Percentiles rank a stretch among this genome's conserved stretches.
phyloP scores from a whole-genome alignment of 2,888 invertebrate genomes.

The Drosophila anomelani region DNA sequence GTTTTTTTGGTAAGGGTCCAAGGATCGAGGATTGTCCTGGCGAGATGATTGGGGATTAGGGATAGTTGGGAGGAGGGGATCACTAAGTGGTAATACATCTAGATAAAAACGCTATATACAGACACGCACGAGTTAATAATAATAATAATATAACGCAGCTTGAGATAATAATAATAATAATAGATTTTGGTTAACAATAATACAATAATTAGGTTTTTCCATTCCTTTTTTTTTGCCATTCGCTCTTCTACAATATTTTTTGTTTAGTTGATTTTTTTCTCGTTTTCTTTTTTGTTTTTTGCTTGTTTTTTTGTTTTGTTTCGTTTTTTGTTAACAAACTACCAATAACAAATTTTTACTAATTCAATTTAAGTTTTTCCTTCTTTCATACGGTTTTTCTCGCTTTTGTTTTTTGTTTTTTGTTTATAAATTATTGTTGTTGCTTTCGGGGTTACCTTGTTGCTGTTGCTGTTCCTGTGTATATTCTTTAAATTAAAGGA shows the following conservation, averaged over 20 bases:
- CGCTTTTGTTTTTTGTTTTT: slow-evolving; percentile 18
- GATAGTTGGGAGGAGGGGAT: slow-evolving; percentile 29
- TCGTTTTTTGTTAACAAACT: slow-evolving; percentile 73
- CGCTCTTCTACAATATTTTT: slow-evolving; percentile 52
- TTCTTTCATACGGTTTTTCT: slow-evolving; percentile 37
- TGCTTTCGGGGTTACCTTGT: slow-evolving; percentile 72
- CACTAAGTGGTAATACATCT: slow-evolving; percentile 78
- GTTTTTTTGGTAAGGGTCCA: slow-evolving; percentile 12
- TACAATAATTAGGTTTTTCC: slow-evolving; percentile 75
- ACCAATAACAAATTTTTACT: slow-evolving; percentile 80
- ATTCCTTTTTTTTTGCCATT: slow-evolving; percentile 35
- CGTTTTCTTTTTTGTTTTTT: slow-evolving; percentile 33
- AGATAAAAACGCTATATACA: slow-evolving; percentile 80
- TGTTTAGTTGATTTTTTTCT: slow-evolving; percentile 33
- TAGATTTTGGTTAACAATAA: slow-evolving; percentile 80
- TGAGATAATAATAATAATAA: slow-evolving; percentile 65
- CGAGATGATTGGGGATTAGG: not conserved
- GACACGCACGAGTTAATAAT: slow-evolving; percentile 75
- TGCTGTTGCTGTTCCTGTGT: slow-evolving; percentile 59
- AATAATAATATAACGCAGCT: slow-evolving; percentile 79
- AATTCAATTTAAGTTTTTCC: slow-evolving; percentile 67
- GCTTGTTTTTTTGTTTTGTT: slow-evolving; percentile 9
- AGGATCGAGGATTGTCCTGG: slow-evolving; percentile 32
- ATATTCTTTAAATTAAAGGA: slow-evolving; percentile 55
- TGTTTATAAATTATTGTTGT: slow-evolving; percentile 71